phyloP scores from a whole-genome alignment of 2,888 invertebrate species.

The Vanessa cardui region DNA sequence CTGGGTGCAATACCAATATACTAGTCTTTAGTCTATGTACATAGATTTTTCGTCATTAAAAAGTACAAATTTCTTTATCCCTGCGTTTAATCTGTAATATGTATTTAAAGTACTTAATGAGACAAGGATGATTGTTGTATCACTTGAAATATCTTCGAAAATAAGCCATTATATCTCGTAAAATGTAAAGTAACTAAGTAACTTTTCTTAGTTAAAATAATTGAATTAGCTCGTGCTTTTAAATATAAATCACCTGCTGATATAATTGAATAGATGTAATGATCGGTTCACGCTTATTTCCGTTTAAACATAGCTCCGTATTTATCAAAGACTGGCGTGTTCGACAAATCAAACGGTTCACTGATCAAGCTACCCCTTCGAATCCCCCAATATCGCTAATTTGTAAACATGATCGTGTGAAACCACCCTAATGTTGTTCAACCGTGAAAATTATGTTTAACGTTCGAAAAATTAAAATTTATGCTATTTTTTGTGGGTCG shows the following conservation, averaged over 20 bases:
- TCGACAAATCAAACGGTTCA: conserved; percentile 55
- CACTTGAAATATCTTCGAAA: too few species aligned
- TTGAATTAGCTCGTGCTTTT: too few species aligned
- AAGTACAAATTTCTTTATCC: too few species aligned
- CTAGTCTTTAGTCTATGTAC: too few species aligned
- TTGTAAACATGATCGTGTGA: conserved; percentile 52
- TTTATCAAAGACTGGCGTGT: background rate
- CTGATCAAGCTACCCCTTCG: conserved; percentile 41
- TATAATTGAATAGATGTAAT: background rate
- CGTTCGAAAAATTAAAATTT: background rate
- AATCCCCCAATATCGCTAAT: conserved; percentile 47
- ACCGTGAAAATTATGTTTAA: conserved; percentile 44
- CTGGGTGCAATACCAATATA: too few species aligned
- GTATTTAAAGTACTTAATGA: too few species aligned
- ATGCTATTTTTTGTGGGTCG: background rate
- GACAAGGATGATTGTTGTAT: too few species aligned
- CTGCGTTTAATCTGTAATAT: too few species aligned
- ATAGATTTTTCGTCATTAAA: too few species aligned
- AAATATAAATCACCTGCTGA: background rate
- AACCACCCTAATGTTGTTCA: conserved; percentile 40
- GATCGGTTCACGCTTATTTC: background rate
- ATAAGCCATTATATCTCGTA: too few species aligned
- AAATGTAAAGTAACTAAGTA: too few species aligned
- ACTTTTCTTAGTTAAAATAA: too few species aligned
- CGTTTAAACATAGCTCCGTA: background rate